Conservation (phyloP, 2,113 vertebrate genomes). For the Tragelaphus scriptus region DNA sequence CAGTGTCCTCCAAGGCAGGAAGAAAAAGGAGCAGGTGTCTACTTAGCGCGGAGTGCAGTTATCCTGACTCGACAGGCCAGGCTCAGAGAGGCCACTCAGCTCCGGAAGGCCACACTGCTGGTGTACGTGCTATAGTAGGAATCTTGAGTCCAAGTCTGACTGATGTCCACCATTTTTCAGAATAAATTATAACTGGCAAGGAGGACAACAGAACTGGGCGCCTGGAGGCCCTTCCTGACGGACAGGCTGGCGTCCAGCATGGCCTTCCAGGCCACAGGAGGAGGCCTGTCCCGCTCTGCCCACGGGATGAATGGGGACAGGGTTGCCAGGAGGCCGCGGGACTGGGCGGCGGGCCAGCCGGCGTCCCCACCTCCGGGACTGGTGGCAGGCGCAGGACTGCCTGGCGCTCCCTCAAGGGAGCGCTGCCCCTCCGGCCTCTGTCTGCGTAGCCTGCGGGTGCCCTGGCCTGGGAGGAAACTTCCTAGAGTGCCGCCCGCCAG, state of each 20-base stretch:
- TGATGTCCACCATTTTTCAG: neutral
- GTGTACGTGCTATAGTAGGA: rapidly evolving
- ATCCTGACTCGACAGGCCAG: neutral
- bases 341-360: constrained; percentile 16
- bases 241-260: neutral
- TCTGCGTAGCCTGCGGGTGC: constrained; percentile 55
- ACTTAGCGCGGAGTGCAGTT: rapidly evolving
- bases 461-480: constrained; percentile 44
- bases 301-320: neutral
- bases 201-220: neutral
- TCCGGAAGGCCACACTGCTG: neutral
- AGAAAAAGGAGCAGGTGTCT: neutral
- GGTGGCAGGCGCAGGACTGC: neutral
- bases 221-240: neutral
- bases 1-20: neutral
- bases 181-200: neutral
- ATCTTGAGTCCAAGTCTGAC: neutral
- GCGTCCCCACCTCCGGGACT: neutral
- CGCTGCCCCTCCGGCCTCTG: neutral
- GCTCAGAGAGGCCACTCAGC: neutral
- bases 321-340: neutral
- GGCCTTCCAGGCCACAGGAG: neutral
- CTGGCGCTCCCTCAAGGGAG: neutral
- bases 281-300: neutral
- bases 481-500: constrained; percentile 50